A percentile compares a stretch with the other conserved stretches of the same genome.
phyloP scores from a whole-genome alignment of 2,888 invertebrate species.

The Nesidiocoris tenuis region DNA sequence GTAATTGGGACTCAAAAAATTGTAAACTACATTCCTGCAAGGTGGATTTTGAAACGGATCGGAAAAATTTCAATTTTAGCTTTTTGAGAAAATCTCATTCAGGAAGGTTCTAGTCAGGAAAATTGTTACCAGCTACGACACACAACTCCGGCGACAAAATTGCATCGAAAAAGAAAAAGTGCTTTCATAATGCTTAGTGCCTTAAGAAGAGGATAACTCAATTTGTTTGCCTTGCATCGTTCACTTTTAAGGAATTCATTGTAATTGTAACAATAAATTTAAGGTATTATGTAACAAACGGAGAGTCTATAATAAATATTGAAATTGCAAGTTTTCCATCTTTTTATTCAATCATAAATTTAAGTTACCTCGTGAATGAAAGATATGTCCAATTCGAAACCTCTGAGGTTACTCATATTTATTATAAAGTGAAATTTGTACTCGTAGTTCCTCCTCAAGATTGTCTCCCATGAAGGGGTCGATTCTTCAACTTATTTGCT shows the following conservation, averaged over 20 bases:
- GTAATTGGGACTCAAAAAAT: neutral
- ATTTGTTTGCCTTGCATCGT: constrained; percentile 23
- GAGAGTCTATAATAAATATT: constrained; percentile 39
- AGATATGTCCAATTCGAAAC: too few relatives aligned
- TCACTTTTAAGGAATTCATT: constrained; percentile 8
- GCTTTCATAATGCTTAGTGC: constrained; percentile 37
- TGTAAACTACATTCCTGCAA: constrained; percentile 36
- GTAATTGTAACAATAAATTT: constrained; percentile 14
- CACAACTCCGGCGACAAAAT: constrained; percentile 8
- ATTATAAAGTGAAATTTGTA: too few relatives aligned
- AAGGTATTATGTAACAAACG: constrained; percentile 36
- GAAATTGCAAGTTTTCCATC: constrained; percentile 28
- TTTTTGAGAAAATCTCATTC: constrained; percentile 5
- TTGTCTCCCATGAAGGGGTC: too few relatives aligned
- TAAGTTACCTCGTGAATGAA: neutral
- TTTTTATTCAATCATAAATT: constrained; percentile 6
- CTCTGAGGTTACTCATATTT: too few relatives aligned
- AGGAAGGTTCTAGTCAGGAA: constrained; percentile 5
- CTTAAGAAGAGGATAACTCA: constrained; percentile 17
- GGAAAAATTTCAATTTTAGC: neutral
- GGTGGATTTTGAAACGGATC: neutral
- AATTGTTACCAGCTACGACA: constrained; percentile 22
- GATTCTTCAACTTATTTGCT: too few relatives aligned
- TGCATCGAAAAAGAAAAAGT: neutral
- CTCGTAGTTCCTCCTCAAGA: too few relatives aligned